Base-by-base conservation (phyloP, 1,140 invertebrate genomes). In the Drosophila saltans region DNA sequence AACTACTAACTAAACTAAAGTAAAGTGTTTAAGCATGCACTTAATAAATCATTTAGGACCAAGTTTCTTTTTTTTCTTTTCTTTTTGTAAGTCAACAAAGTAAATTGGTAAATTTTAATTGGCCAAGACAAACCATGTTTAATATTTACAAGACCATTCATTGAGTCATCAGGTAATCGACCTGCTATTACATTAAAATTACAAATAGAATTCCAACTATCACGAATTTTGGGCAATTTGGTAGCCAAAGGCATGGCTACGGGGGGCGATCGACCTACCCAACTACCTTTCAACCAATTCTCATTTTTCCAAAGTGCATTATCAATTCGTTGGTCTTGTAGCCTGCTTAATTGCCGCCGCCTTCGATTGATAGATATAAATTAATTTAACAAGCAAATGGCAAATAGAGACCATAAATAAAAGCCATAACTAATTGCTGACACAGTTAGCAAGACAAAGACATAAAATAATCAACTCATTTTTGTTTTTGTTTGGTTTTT, bases 311-410 rank as follows among this genome's bases (percentile, higher is more conserved):
- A 7, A 21, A 28, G 3, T 24, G 40, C 40, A 28, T 39, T 59
- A 59, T 36, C 33, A 24, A 59, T 59, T 59, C 24, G 52, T 66
- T 30, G 28, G 28, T 16, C 21, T 57, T 39, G 57, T 66, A 24
- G 59, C 30, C 16, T 41, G 52, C 36, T 24, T 56, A 61, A 69
- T 65, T 62, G 61, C 45, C 26, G 36, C 1, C 36, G 45, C 57
- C 57, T 24, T 59, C 57, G 36, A 59, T 43, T 21, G 48, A 59
- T 7, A 16, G 39, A 65, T 55, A 57, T 66, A 58, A 71, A 77
- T 88, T 88, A 88, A 86, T 82, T 86, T 73, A 88, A 80, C 80
- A 88, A 79, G 78, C 80, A 75, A 88, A 88, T 82, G 55, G 78
- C 69, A 76, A 82, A 82, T 88, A 70, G 83, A 63, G 69, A 56